A percentile compares a stretch with the other conserved stretches of the same genome.
Conservation (phyloP, 2,113 vertebrate species). For the Dunckerocampus dactyliophorus region DNA sequence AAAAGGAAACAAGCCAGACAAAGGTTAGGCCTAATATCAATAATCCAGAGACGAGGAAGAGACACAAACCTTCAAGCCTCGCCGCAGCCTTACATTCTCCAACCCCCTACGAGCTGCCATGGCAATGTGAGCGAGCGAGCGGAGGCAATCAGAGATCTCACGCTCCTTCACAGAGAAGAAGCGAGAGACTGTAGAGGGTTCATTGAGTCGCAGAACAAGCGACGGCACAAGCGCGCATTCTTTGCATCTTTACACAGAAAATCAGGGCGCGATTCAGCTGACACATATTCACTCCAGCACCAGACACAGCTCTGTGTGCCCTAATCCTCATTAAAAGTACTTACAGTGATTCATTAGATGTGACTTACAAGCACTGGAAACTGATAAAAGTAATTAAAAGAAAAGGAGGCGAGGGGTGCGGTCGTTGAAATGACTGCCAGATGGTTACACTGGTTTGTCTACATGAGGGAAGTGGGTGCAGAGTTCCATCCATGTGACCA, state of each 20-base stretch:
- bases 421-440: slow-evolving; percentile 12
- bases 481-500: background rate
- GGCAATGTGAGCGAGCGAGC: slow-evolving; percentile 15
- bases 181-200: slow-evolving; percentile 1
- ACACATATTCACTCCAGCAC: slow-evolving; percentile 30
- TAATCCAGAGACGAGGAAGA: background rate
- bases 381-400: background rate
- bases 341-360: slow-evolving; percentile 2
- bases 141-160: slow-evolving; percentile 35
- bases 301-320: slow-evolving; percentile 1
- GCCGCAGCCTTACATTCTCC: slow-evolving; percentile 13
- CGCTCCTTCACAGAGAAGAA: slow-evolving; percentile 37
- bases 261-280: slow-evolving; percentile 25
- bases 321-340: slow-evolving; percentile 14
- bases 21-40: background rate
- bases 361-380: background rate
- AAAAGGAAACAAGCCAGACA: slow-evolving; percentile 2
- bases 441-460: slow-evolving; percentile 3
- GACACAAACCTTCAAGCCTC: slow-evolving; percentile 6
- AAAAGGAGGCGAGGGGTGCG: slow-evolving; percentile 25
- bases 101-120: slow-evolving; percentile 25
- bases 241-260: slow-evolving; percentile 25
- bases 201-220: slow-evolving; percentile 38
- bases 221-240: slow-evolving; percentile 18
- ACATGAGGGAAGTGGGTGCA: background rate